phyloP scores from a whole-genome alignment of 2,797 vertebrate species.

The Hoplostethus mediterraneus region DNA sequence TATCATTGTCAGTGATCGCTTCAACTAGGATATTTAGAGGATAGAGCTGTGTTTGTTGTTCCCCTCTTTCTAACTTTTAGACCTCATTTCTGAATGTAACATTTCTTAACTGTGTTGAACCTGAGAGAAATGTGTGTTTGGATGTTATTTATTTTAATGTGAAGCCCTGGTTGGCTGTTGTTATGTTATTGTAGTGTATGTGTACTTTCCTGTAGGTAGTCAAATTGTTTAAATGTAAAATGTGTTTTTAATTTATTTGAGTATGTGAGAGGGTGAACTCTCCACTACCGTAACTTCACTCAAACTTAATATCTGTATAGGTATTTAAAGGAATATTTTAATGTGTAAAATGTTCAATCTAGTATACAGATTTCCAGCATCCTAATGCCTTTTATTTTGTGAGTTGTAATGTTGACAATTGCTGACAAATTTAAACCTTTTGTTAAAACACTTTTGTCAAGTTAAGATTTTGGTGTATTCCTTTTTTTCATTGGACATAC shows the following conservation, averaged over 20 bases:
- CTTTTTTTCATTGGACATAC: constrained; percentile 45
- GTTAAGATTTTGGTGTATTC: constrained; percentile 46
- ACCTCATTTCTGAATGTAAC: constrained; percentile 75
- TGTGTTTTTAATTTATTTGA: constrained; percentile 75
- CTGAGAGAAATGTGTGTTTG: constrained; percentile 61
- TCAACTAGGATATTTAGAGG: neutral
- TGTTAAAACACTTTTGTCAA: constrained; percentile 12
- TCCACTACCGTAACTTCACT: constrained; percentile 42
- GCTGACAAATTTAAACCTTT: constrained; percentile 21
- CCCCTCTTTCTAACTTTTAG: constrained; percentile 53
- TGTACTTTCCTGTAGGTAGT: constrained; percentile 60
- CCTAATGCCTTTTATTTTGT: constrained; percentile 41
- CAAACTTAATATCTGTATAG: constrained; percentile 49
- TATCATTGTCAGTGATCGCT: neutral
- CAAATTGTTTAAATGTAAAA: constrained; percentile 7
- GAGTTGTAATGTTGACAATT: constrained; percentile 36
- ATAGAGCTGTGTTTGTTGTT: constrained; percentile 26
- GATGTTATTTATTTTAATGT: constrained; percentile 84
- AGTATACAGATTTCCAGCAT: constrained; percentile 51
- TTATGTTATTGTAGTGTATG: constrained; percentile 40
- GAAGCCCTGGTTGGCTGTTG: constrained; percentile 83
- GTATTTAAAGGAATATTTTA: constrained; percentile 59
- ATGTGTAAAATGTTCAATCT: constrained; percentile 57
- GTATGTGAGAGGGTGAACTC: constrained; percentile 30
- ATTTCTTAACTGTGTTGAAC: constrained; percentile 58